A percentile compares a stretch with the other conserved stretches of the same genome.
Conservation (phyloP, 2,113 vertebrate species). For the Mustelus asterias region DNA sequence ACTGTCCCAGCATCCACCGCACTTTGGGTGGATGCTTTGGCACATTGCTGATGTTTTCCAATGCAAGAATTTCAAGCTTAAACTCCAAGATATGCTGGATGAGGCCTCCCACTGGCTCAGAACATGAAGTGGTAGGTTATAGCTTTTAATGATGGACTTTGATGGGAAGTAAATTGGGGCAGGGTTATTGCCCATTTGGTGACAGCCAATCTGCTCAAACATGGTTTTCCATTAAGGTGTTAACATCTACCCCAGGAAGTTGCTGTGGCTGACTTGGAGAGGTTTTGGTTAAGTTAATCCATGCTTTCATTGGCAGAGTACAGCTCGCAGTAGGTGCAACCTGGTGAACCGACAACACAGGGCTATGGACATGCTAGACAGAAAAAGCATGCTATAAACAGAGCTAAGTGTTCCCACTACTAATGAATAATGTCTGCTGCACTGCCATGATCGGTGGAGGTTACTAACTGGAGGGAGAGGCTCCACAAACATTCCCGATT, state of each 20-base stretch:
- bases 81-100: not conserved
- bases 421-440: no score
- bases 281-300: not conserved
- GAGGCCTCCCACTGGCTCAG: not conserved
- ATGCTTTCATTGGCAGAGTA: not conserved
- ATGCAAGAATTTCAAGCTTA: not conserved
- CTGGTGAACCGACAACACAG: no score
- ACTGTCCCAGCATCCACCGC: no score
- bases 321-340: not conserved
- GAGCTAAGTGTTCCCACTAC: no score
- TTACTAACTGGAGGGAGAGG: no score
- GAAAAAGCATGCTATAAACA: no score
- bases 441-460: no score
- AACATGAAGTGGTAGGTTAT: not conserved
- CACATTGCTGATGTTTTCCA: not conserved
- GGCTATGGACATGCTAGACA: no score
- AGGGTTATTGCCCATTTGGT: not conserved
- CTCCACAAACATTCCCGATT: no score
- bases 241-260: not conserved
- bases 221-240: not conserved
- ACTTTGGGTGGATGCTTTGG: no score
- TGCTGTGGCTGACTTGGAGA: not conserved
- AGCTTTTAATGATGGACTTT: not conserved
- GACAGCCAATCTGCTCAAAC: not conserved
- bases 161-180: not conserved